Evolutionary conservation across 1,140 invertebrate genomes (phyloP).

Genomic region (Ceratina japonica): DNA sequence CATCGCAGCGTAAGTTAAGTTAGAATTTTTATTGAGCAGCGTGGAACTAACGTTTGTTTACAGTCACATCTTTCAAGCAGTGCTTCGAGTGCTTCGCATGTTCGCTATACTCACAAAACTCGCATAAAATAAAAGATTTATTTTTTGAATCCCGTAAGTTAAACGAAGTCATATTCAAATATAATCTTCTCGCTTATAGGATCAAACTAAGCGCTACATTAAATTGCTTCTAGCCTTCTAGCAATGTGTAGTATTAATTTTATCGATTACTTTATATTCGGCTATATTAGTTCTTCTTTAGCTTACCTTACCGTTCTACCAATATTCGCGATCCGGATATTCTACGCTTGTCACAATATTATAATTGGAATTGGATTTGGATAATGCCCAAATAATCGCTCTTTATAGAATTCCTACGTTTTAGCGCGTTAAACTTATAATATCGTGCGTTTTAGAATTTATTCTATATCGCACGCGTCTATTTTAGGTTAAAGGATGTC

Average conservation of each 20-base stretch:
- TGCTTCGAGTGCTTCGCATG: neutral
- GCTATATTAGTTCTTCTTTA: neutral
- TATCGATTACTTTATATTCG: conserved; percentile 27
- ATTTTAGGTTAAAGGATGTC: conserved; percentile 37
- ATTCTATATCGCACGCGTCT: conserved; percentile 33
- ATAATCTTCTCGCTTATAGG: neutral
- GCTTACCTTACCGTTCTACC: conserved; percentile 18
- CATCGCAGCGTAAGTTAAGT: neutral
- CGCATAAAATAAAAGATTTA: neutral
- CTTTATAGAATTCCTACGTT: conserved; percentile 20
- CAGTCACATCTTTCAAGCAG: neutral
- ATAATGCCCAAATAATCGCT: conserved; percentile 15
- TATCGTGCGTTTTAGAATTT: conserved; percentile 11
- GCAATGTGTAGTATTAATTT: conserved; percentile 4
- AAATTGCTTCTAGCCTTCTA: conserved; percentile 3
- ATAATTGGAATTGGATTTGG: conserved; percentile 50
- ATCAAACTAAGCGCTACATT: neutral
- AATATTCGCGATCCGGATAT: conserved; percentile 25
- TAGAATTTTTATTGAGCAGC: neutral
- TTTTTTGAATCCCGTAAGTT: neutral
- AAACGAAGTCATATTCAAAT: neutral
- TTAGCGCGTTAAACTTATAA: conserved; percentile 8
- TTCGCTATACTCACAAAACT: neutral
- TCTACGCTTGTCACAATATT: conserved; percentile 7
- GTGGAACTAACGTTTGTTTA: conserved; percentile 28